Base-by-base conservation (phyloP, 2,797 vertebrate species). In the Oryzias sinensis region DNA sequence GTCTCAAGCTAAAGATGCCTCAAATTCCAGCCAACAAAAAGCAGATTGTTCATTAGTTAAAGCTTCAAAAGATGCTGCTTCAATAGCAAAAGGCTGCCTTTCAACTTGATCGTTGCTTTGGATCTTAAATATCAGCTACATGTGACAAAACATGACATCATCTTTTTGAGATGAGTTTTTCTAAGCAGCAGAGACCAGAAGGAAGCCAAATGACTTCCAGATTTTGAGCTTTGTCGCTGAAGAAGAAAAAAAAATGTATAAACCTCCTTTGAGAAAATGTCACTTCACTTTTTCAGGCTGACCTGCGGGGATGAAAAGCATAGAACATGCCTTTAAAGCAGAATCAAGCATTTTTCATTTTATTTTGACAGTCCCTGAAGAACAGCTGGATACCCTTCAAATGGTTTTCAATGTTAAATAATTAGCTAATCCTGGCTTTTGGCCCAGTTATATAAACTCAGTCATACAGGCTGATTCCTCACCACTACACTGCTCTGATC, bases 141-240 rank as follows among this genome's bases (percentile, higher is more conserved):
- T 77, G 74, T 84, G 82, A 83, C 69, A 56, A 73, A 84, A 83
- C 80, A 80, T 88, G 88, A 90, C 85, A 82, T 89, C 86, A 86
- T 85, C 66, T 50, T 72, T 74, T 66, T 62, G 42, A 80, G 72
- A 70, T 52, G 48, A 33, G 9, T 8, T 62, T 66, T 55, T 41
- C 20, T 56, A 57, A 50, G 53, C 8, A 43, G 59, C 40, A 24
- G 25, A 58, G 57, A 62, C 57, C 75, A 59, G 25, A 43, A 64
- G 63, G 44, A 44, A 56, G 44, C 72, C 62, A 80, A 84, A 89
- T 84, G 65, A 47, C 49, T 87, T 89, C 85, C 86, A 90, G 87
- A 81, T 81, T 85, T 72, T 80, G 54, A 53, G 64, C 63, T 63
- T 77, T 80, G 72, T 27, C 40, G 71, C 64, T 59, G 77, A 74